Evolutionary conservation across 1,140 invertebrate genomes (phyloP).

Genomic region (Drosophila eugracilis): DNA sequence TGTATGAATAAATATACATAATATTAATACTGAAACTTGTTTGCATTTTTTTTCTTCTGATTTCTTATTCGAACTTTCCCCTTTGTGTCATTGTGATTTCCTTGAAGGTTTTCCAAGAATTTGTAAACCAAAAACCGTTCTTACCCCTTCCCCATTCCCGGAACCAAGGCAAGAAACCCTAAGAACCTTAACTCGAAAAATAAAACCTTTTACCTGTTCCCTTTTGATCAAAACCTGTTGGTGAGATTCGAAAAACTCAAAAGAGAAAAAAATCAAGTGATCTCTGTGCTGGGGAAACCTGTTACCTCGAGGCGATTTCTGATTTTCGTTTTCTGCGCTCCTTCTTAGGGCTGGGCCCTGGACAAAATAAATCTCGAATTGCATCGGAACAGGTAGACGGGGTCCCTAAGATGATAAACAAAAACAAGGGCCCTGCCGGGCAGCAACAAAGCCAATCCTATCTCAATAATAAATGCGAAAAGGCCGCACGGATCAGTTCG

Average conservation of each 20-base stretch:
- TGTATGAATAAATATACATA: conserved; percentile 36
- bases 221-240: conserved; percentile 70
- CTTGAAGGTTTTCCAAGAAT: conserved; percentile 50
- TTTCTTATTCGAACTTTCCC: conserved; percentile 43
- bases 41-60: conserved; percentile 24
- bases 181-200: conserved; percentile 62
- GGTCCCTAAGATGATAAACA: conserved; percentile 37
- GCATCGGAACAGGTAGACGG: conserved; percentile 70
- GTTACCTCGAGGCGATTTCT: conserved; percentile 58
- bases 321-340: conserved; percentile 59
- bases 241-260: conserved; percentile 45
- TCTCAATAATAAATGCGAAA: conserved; percentile 44
- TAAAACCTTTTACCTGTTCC: conserved; percentile 54
- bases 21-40: conserved; percentile 33
- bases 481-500: conserved; percentile 34
- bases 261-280: conserved; percentile 20
- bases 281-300: conserved; percentile 59
- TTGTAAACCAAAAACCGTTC: conserved; percentile 46
- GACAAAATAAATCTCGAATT: conserved; percentile 74
- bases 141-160: conserved; percentile 29
- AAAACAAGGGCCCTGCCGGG: conserved; percentile 35
- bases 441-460: conserved; percentile 41
- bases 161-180: conserved; percentile 45
- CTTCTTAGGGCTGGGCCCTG: conserved; percentile 57
- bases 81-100: conserved; percentile 47